A percentile compares a stretch with the other conserved stretches of the same genome.
Conservation (phyloP, 2,113 vertebrate species). For the Aspidoscelis tigris region DNA sequence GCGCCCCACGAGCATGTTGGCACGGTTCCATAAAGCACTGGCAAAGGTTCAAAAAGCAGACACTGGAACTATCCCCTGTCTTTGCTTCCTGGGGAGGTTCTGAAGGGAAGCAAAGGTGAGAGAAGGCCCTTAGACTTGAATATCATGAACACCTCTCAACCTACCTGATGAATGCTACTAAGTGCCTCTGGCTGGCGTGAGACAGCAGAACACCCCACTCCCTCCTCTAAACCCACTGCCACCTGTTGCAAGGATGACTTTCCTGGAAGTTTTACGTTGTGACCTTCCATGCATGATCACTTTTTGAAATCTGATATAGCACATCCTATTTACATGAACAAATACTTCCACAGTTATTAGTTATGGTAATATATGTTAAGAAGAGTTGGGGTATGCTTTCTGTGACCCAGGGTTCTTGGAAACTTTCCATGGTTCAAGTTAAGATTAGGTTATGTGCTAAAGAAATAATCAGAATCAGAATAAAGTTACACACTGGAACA, state of each 20-base stretch:
- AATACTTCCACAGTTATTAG: background rate
- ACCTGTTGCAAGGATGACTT: background rate
- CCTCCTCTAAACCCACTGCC: background rate
- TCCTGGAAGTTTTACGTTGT: background rate
- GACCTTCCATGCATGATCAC: background rate
- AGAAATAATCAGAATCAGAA: background rate
- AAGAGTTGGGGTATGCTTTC: background rate
- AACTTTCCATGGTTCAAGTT: background rate
- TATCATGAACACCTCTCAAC: background rate
- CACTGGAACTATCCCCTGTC: no score
- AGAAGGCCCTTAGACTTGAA: background rate
- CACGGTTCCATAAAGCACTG: no score
- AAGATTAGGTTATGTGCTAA: background rate
- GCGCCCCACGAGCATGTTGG: no score
- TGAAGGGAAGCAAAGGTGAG: no score
- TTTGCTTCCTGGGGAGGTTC: no score
- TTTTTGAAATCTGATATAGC: background rate
- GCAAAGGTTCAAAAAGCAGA: no score
- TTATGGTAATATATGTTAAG: background rate
- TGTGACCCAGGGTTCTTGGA: background rate
- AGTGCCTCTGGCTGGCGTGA: conserved; percentile 27
- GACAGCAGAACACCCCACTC: conserved; percentile 49
- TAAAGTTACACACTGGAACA: background rate
- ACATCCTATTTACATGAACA: background rate
- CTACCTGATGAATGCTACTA: conserved; percentile 31